Conservation (phyloP, 2,113 vertebrate genomes). For the Anhinga rufa region DNA sequence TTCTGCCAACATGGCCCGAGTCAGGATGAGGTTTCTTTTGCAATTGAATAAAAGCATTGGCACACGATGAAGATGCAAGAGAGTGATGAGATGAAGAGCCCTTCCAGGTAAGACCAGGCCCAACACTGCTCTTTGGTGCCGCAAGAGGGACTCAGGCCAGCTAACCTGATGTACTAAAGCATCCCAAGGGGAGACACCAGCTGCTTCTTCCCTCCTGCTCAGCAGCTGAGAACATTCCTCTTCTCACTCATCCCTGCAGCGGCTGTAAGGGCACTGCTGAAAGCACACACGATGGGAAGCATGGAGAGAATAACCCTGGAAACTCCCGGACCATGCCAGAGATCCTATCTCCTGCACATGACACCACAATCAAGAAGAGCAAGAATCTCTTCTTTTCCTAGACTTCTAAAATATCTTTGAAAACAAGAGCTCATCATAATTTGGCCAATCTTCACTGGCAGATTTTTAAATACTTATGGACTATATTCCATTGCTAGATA, state of each 20-base stretch:
- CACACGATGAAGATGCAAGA: accelerated
- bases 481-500: background rate
- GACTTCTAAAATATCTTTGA: background rate
- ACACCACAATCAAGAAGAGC: background rate
- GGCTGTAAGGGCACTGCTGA: background rate
- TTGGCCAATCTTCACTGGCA: background rate
- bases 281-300: background rate
- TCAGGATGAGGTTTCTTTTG: background rate
- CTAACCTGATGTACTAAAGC: background rate
- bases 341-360: background rate
- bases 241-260: background rate
- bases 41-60: background rate
- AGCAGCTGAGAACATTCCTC: background rate
- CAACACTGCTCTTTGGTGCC: accelerated
- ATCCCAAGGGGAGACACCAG: background rate
- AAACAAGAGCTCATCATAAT: background rate
- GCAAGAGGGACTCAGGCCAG: background rate
- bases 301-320: background rate
- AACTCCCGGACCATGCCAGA: background rate
- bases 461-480: background rate
- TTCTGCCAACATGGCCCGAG: background rate
- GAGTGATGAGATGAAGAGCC: background rate
- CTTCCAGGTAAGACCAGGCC: background rate
- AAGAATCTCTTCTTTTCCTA: background rate
- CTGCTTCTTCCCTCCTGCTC: background rate